Evolutionary conservation across 2,888 invertebrate species (phyloP), one percentile per base, ranked within the genome.

Genomic region (Cephus pulcher): DNA sequence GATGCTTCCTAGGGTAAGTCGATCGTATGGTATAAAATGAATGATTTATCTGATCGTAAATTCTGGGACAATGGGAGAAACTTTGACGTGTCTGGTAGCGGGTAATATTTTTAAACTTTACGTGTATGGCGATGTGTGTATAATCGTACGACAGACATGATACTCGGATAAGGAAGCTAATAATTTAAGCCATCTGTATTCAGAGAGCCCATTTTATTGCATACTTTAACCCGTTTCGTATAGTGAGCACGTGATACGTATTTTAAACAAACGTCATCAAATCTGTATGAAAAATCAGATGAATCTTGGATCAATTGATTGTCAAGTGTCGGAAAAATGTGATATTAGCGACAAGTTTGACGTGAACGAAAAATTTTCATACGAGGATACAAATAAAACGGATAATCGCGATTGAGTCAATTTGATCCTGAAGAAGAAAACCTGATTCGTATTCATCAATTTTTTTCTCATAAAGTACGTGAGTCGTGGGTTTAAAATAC

Each of bases 241-340:
- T 81, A 78, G 9, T 75, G 73, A 33, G 73, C 85, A 86, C 87
- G 87, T 87, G 87, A 86, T 82, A 78, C 30, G 77, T 79, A 76
- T 86, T 37, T 40, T 68, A 83, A 85, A 78, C 71, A 75, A 76
- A 34, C 73, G 73, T 23, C 23, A 56, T 56, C 6, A 56, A 56
- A 56, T 23, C 23, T 56, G 56, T 56, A 56, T 23, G 9, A 9
- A 23, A 56, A 56, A 15, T 23, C 2, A 56, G 56, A 15, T 56
- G 9, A 56, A 9, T 23, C 40, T 56, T 56, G 23, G 40, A 56
- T 56, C 23, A 9, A 40, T 15, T 6, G 40, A 40, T 40, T 40
- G 40, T 15, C 40, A 40, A 6, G 40, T 40, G 0, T 40, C 15
- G 2, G 4, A 15, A 15, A 6, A 15, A 40, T 40, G 6, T 15